A percentile compares a stretch with the other conserved stretches of the same genome.
Evolutionary conservation across 2,113 vertebrate genomes (phyloP).

Genomic region (Catagonus wagneri): DNA sequence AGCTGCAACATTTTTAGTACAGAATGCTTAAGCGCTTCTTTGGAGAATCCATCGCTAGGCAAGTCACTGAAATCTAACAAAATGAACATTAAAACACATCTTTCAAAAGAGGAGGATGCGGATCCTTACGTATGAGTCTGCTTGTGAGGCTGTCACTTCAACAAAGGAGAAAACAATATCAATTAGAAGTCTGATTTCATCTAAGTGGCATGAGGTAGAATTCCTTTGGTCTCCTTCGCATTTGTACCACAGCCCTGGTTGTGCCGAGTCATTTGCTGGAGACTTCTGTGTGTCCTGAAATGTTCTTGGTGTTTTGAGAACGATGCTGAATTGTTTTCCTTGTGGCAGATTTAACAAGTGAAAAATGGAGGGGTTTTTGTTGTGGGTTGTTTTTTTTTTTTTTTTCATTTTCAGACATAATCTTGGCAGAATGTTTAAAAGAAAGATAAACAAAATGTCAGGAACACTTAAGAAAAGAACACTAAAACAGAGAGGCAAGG

Average conservation of each 20-base stretch:
- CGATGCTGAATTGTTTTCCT: conserved; percentile 6
- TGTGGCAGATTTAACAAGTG: conserved; percentile 37
- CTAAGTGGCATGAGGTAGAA: not conserved
- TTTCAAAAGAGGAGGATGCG: not conserved
- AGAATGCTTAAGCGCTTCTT: not conserved
- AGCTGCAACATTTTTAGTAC: not conserved
- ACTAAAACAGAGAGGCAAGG: not conserved
- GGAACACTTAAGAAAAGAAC: conserved; percentile 60
- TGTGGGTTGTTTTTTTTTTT: not conserved
- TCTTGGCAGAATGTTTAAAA: conserved; percentile 70
- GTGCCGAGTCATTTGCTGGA: not conserved
- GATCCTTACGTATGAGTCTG: not conserved
- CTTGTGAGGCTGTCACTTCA: not conserved
- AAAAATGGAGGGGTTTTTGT: not conserved
- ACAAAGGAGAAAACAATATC: not conserved
- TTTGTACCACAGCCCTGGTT: not conserved
- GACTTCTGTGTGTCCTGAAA: conserved; percentile 10
- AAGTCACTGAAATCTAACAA: not conserved
- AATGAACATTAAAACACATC: not conserved
- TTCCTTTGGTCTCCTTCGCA: not conserved
- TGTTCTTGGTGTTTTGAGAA: conserved; percentile 37
- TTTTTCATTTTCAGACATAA: conserved; percentile 54
- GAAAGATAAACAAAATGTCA: conserved; percentile 73
- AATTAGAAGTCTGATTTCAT: conserved; percentile 16
- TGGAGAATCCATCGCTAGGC: not conserved